Conservation (phyloP, 2,113 vertebrate species). For the Thalassarche chlororhynchos region DNA sequence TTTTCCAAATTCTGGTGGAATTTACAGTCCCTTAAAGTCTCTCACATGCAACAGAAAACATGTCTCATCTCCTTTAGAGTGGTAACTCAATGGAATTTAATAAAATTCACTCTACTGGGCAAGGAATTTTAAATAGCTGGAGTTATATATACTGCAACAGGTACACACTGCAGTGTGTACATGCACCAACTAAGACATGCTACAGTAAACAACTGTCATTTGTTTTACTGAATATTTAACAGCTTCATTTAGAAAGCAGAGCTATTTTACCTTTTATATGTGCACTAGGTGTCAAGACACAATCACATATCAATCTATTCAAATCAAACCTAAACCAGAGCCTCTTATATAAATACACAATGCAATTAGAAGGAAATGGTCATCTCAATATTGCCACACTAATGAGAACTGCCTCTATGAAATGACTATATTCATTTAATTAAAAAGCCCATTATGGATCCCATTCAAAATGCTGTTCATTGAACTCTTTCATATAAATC, state of each 20-base stretch:
- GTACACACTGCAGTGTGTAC: neutral
- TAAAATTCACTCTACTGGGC: neutral
- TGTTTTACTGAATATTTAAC: neutral
- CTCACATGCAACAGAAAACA: rapidly evolving
- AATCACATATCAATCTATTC: slow-evolving; percentile 62
- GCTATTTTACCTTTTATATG: neutral
- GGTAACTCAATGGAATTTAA: neutral
- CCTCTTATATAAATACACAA: slow-evolving; percentile 45
- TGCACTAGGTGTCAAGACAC: slow-evolving; percentile 14
- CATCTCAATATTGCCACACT: slow-evolving; percentile 65
- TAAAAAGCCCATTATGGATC: slow-evolving; percentile 76
- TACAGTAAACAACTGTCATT: neutral
- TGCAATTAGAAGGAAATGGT: slow-evolving; percentile 73
- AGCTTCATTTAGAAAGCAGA: slow-evolving; percentile 2
- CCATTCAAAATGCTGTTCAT: slow-evolving; percentile 67
- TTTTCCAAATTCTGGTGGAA: neutral
- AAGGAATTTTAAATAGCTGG: neutral
- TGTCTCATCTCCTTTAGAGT: neutral
- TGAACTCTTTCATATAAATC: slow-evolving; percentile 73
- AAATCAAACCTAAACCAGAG: slow-evolving; percentile 66
- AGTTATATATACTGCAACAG: neutral
- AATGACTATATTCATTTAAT: slow-evolving; percentile 80
- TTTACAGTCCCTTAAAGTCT: neutral
- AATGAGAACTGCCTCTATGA: slow-evolving; percentile 76
- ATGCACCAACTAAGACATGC: neutral